Base-by-base conservation (phyloP, 2,888 invertebrate genomes). In the Hypercompe scribonia region DNA sequence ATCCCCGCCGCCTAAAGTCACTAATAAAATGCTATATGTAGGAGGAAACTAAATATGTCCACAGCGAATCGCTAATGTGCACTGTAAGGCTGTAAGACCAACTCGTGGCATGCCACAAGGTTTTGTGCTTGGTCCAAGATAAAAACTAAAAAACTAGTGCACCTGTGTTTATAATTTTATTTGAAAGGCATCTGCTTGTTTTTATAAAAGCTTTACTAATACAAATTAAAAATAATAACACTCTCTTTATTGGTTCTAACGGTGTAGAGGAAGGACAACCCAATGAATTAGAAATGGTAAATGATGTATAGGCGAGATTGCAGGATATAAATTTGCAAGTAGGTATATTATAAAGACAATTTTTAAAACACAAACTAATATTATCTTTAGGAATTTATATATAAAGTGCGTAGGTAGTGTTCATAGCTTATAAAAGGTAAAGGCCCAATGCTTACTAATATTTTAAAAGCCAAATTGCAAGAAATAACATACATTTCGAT, bases 31-130 rank as follows among this genome's bases (percentile, higher is more conserved):
- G 78, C 54, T 64, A 54, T 66, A 78, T 77, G 79, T 79, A 78
- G 77, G 74, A 75, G 78, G 81, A 80, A 80, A 82, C 85, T 84
- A 81, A 80, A 82, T 84, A 80, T 81, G 83, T 81, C 88, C 91
- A 90, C 89, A 81, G 83, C 93, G 90, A 94, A 94, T 94, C 88
- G 91, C 84, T 94, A 94, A 94, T 94, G 84, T 80, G 88, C 89
- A 89, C 86, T 88, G 86, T 84, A 81, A 88, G 87, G 84, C 81
- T 83, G 75, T 77, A 74, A 72, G 75, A 73, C 72, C 50, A 72
- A 72, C 65, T 71, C 54, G 71, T 46, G 63, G 70, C 69, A 39
- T 69, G 67, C 75, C 75, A 64, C 74, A 72, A 65, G 72, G 75
- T 63, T 61, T 36, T 39, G 46, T 64, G 68, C 65, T 68, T 31